phyloP scores from a whole-genome alignment of 2,797 vertebrate species.

The Fistularia commersonii region DNA sequence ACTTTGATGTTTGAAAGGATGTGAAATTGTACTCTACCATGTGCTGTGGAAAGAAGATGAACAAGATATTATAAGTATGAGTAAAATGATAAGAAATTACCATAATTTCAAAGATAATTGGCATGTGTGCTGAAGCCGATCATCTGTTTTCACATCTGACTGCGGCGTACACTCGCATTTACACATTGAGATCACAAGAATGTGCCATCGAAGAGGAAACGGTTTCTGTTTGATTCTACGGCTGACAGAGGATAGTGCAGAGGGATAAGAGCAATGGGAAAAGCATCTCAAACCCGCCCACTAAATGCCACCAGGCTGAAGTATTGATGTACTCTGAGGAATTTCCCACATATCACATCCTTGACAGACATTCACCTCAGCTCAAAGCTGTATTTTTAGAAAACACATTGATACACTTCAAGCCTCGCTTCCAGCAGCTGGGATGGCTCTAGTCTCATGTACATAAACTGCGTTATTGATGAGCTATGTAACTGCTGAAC shows the following conservation, averaged over 20 bases:
- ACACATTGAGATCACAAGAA: slow-evolving; percentile 34
- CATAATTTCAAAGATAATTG: slow-evolving; percentile 1
- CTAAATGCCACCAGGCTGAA: slow-evolving; percentile 27
- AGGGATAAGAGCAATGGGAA: slow-evolving; percentile 31
- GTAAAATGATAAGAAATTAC: slow-evolving; percentile 2
- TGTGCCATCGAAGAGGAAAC: slow-evolving; percentile 22
- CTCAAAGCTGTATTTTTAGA: slow-evolving; percentile 17
- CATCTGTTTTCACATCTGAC: slow-evolving; percentile 23
- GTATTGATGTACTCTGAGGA: slow-evolving; percentile 44
- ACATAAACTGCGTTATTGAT: slow-evolving; percentile 2
- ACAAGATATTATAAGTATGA: slow-evolving; percentile 3
- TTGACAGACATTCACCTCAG: slow-evolving; percentile 29
- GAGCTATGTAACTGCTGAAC: background rate
- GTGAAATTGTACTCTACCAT: slow-evolving; percentile 9
- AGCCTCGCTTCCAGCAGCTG: slow-evolving; percentile 2
- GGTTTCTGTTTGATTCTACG: slow-evolving; percentile 39
- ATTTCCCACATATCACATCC: slow-evolving; percentile 40
- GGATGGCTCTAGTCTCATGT: background rate
- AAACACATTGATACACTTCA: slow-evolving; percentile 16
- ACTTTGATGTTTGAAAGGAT: slow-evolving; percentile 20
- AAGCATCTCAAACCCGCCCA: slow-evolving; percentile 30
- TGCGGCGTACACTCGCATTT: slow-evolving; percentile 28
- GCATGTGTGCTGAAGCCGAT: slow-evolving; percentile 19
- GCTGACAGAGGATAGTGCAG: slow-evolving; percentile 33
- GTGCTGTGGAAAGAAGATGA: slow-evolving; percentile 6